These are phyloP conservation scores for Octomys mimax DNA, from an alignment of 2,797 vertebrate species.

Conservation along the genomic window DNA sequence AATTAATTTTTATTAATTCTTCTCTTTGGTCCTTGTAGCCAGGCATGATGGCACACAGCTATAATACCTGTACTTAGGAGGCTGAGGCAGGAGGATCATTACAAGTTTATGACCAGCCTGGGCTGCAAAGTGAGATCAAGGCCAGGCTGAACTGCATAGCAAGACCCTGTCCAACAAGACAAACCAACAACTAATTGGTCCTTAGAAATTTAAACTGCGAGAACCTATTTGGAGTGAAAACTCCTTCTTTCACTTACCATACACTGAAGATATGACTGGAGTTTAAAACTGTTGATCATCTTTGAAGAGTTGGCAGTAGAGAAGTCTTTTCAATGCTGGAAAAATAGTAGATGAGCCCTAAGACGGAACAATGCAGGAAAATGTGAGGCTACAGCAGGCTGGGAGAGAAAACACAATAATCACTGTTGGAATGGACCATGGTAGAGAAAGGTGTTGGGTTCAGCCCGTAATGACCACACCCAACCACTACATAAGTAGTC, in stretches of 20 bases:
- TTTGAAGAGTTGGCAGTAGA: neutral
- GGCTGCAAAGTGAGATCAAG: too few relatives aligned
- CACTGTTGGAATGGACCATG: neutral
- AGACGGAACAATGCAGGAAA: neutral
- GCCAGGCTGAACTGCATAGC: too few relatives aligned
- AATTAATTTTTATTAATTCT: too few relatives aligned
- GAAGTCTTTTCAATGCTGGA: neutral
- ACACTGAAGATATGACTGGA: neutral
- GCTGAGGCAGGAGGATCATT: too few relatives aligned
- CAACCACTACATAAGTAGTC: too few relatives aligned
- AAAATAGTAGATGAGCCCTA: neutral
- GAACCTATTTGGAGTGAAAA: neutral
- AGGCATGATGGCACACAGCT: too few relatives aligned
- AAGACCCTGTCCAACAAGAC: too few relatives aligned
- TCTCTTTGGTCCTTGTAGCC: too few relatives aligned
- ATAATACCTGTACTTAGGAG: too few relatives aligned
- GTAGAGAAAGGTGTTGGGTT: neutral
- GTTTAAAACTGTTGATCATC: constrained; percentile 8
- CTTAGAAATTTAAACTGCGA: neutral
- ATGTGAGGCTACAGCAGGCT: neutral
- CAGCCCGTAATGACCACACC: too few relatives aligned
- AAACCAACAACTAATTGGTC: too few relatives aligned
- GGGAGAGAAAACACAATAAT: neutral
- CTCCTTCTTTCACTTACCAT: neutral
- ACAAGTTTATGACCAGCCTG: too few relatives aligned